These are phyloP conservation scores for Scatophagus argus DNA, from an alignment of 2,113 vertebrate genomes.

Conservation along the genomic window DNA sequence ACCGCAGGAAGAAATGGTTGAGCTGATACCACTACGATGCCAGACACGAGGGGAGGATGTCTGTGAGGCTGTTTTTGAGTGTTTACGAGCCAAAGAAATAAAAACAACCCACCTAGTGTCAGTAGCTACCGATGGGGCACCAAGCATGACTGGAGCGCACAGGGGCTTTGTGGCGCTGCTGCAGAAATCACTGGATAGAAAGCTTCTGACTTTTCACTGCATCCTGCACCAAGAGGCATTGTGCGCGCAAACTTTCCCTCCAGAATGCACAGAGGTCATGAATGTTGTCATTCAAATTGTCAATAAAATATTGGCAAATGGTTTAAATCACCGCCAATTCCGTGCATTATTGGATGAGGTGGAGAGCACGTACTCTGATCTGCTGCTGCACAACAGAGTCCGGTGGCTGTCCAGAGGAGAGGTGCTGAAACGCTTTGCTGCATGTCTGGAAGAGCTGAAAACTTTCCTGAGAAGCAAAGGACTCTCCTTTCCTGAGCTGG, in stretches of 20 bases:
- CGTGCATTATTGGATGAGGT: constrained; percentile 40
- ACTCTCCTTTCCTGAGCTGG: too few species aligned
- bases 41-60: constrained; percentile 23
- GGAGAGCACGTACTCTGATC: constrained; percentile 53
- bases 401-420: constrained; percentile 62
- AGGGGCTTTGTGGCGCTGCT: constrained; percentile 59
- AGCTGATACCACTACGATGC: constrained; percentile 33
- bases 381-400: constrained; percentile 28
- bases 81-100: constrained; percentile 36
- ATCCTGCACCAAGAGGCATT: constrained; percentile 37
- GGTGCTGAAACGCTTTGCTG: constrained; percentile 52
- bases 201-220: constrained; percentile 54
- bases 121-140: constrained; percentile 52
- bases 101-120: constrained; percentile 32
- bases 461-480: too few species aligned
- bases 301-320: constrained; percentile 66
- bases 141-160: constrained; percentile 56
- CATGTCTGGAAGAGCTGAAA: constrained; percentile 60
- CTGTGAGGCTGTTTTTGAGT: constrained; percentile 28
- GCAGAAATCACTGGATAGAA: constrained; percentile 40
- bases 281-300: constrained; percentile 61
- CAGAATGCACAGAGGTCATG: constrained; percentile 33
- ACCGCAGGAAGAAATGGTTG: constrained; percentile 35
- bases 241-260: neutral
- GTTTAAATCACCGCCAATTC: constrained; percentile 54